phyloP scores from a whole-genome alignment of 2,888 invertebrate genomes.

The Eristalis intricaria region DNA sequence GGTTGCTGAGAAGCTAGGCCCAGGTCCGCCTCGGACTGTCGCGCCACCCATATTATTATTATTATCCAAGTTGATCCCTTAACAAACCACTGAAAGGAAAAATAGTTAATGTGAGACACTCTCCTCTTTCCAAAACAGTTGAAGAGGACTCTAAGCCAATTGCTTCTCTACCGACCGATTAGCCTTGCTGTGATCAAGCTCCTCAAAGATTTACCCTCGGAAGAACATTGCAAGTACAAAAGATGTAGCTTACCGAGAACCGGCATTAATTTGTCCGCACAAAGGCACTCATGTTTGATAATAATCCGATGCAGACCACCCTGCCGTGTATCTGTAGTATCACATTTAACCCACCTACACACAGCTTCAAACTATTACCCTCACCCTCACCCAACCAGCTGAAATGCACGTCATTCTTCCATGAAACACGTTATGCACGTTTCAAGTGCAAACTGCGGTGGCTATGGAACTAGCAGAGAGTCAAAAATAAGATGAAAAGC shows the following conservation, averaged over 20 bases:
- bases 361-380: background rate
- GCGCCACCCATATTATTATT: too few relatives aligned
- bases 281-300: constrained; percentile 49
- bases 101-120: background rate
- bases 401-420: background rate
- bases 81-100: too few relatives aligned
- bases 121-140: background rate
- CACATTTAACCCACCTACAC: background rate
- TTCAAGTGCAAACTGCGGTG: constrained; percentile 28
- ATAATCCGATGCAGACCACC: constrained; percentile 20
- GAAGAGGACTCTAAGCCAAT: constrained; percentile 23
- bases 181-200: constrained; percentile 18
- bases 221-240: constrained; percentile 21
- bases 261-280: constrained; percentile 29
- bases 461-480: background rate
- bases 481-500: background rate
- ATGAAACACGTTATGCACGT: constrained; percentile 34
- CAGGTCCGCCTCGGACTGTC: too few relatives aligned
- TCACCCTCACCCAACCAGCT: background rate
- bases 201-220: background rate
- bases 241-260: constrained; percentile 11
- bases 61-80: too few relatives aligned
- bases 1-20: too few relatives aligned
- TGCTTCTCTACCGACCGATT: constrained; percentile 8
- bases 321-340: constrained; percentile 14